Conservation (phyloP, 1,140 invertebrate species). For the Epicauta chinensis region DNA sequence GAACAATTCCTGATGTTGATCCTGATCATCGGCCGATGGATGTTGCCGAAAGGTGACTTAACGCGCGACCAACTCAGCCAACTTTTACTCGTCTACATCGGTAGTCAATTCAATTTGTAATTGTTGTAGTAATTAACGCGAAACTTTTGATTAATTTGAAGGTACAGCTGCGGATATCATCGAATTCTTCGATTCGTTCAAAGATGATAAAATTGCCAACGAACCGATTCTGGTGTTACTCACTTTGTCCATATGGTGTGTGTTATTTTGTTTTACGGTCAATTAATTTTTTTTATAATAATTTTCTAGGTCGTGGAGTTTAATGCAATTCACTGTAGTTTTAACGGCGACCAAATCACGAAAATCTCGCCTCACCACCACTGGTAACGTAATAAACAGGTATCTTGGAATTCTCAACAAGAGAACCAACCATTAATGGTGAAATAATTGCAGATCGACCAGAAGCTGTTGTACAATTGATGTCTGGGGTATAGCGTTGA, state of each 20-base stretch:
- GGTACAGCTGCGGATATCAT: slow-evolving; percentile 90
- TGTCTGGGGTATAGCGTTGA: slow-evolving; percentile 74
- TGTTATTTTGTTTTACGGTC: background rate
- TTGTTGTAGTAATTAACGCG: background rate
- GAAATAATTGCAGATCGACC: slow-evolving; percentile 46
- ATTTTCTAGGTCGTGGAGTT: slow-evolving; percentile 62
- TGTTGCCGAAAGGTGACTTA: slow-evolving; percentile 83
- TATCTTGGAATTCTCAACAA: slow-evolving; percentile 36
- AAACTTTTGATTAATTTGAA: slow-evolving; percentile 23
- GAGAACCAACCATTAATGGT: too few relatives aligned
- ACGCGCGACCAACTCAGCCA: slow-evolving; percentile 88
- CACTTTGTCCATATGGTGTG: slow-evolving; percentile 69
- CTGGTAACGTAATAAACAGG: slow-evolving; percentile 42
- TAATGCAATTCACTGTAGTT: slow-evolving; percentile 86
- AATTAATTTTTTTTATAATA: background rate
- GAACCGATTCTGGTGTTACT: slow-evolving; percentile 68
- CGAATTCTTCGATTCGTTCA: slow-evolving; percentile 94
- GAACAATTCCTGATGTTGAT: slow-evolving; percentile 87
- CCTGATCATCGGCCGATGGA: slow-evolving; percentile 80
- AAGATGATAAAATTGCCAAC: slow-evolving; percentile 70
- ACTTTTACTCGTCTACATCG: slow-evolving; percentile 78
- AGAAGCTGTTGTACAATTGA: slow-evolving; percentile 71
- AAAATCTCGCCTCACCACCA: slow-evolving; percentile 59
- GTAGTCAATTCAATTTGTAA: slow-evolving; percentile 40
- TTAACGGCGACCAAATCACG: slow-evolving; percentile 79